A percentile compares a stretch with the other conserved stretches of the same genome.
Conservation (phyloP, 2,888 invertebrate species). For the Andrena dorsata region DNA sequence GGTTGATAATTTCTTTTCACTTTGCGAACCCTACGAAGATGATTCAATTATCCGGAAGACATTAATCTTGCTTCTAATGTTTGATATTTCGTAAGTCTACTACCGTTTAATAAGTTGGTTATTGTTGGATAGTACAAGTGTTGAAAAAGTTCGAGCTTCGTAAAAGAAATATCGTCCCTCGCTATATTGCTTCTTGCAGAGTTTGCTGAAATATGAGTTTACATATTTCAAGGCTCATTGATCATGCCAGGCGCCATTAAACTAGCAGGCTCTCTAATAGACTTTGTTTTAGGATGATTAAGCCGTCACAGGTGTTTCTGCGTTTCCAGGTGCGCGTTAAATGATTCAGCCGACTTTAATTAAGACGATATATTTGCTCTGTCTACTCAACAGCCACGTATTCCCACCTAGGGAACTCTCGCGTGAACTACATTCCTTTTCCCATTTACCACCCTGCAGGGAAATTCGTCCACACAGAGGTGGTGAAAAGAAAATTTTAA, state of each 20-base stretch:
- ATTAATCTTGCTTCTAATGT: too few species aligned
- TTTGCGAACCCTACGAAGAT: too few species aligned
- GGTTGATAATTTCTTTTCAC: too few species aligned
- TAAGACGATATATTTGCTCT: neutral
- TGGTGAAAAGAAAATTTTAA: too few species aligned
- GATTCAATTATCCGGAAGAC: too few species aligned
- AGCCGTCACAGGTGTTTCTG: slow-evolving; percentile 51
- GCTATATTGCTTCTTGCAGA: too few species aligned
- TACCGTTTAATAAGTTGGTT: neutral
- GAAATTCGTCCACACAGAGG: neutral
- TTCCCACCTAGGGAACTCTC: neutral
- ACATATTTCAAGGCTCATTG: neutral
- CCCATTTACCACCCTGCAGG: neutral
- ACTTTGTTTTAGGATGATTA: slow-evolving; percentile 32
- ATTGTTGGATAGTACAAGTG: neutral
- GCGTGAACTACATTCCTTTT: neutral
- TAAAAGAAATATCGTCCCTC: neutral
- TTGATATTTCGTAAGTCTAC: neutral
- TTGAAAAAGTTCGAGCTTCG: neutral
- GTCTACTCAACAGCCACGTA: neutral
- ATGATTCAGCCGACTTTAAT: slow-evolving; percentile 21
- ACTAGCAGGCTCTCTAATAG: neutral
- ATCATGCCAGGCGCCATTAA: neutral
- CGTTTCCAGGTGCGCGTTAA: slow-evolving; percentile 29
- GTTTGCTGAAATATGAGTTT: neutral